Base-by-base conservation (phyloP, 2,797 vertebrate species). In the Benthosema pterotum region DNA sequence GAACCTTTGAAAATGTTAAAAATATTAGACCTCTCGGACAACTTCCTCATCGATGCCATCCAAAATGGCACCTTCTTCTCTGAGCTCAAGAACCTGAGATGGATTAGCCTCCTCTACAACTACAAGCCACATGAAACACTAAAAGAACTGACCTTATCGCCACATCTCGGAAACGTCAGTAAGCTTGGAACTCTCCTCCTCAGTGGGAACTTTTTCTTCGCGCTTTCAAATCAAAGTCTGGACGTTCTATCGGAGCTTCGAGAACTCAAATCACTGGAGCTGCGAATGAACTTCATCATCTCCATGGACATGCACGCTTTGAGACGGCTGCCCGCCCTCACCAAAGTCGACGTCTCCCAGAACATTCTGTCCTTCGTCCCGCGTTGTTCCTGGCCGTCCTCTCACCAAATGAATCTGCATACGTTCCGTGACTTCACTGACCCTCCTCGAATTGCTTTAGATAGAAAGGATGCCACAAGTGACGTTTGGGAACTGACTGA, bases 231-330 rank as follows among this genome's bases (percentile, higher is more conserved):
- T 0, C 12, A 80, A 1, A 90, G 87, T 50, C 28, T 93, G 3
- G 13, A 18, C 1, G 71, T 90, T 64, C 58, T 95, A 32, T 79
- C 83, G 14, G 79, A 80, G 42, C 87, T 94, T 12, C 43, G 65
- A 45, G 62, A 84, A 15, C 82, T 95, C 1, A 69, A 0, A 4
- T 68, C 2, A 3, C 67, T 95, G 12, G 91, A 92, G 42, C 73
- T 94, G 43, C 84, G 90, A 54, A 91, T 93, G 86, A 95, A 95
- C 71, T 95, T 94, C 45, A 93, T 95, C 3, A 70, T 42, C 5
- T 52, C 51, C 2, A 83, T 66, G 42, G 72, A 88, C 68, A 6
- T 93, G 19, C 87, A 60, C 1, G 67, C 77, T 57, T 74, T 94
- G 28, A 80, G 65, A 14, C 55, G 49, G n/a, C 42, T 91, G 7